Evolutionary conservation across 1,140 invertebrate genomes (phyloP).

Genomic region (Drosophila yakuba): DNA sequence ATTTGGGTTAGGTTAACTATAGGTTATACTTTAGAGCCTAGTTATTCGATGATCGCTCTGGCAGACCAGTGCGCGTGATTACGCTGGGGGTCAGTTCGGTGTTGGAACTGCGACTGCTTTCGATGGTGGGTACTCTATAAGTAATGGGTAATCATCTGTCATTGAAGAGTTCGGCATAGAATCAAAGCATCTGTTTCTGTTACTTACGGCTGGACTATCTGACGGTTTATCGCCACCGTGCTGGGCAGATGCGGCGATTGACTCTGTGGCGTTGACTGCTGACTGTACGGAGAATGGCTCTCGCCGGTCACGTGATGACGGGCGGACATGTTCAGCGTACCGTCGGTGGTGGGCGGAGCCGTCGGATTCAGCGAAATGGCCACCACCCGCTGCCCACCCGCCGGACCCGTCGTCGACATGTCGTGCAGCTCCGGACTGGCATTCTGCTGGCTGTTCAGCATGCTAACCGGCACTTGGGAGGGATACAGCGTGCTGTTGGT

Average conservation of each 20-base stretch:
- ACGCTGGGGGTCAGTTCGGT: conserved; percentile 79
- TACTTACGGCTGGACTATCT: conserved; percentile 84
- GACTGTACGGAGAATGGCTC: conserved; percentile 76
- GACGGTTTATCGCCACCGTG: conserved; percentile 78
- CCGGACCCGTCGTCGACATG: conserved; percentile 67
- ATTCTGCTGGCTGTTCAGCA: conserved; percentile 52
- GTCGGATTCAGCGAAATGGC: conserved; percentile 50
- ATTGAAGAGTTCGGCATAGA: background rate
- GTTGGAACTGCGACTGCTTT: conserved; percentile 64
- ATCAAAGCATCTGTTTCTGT: background rate
- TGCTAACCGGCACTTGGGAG: conserved; percentile 66
- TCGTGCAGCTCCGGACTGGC: conserved; percentile 74
- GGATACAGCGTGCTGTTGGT: conserved; percentile 62
- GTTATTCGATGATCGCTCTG: conserved; percentile 83
- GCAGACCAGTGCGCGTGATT: conserved; percentile 81
- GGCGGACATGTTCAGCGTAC: conserved; percentile 69
- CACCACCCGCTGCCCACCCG: conserved; percentile 45
- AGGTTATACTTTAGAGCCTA: conserved; percentile 47
- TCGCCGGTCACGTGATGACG: conserved; percentile 76
- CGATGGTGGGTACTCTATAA: conserved; percentile 75
- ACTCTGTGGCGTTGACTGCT: conserved; percentile 76
- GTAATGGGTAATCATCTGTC: background rate
- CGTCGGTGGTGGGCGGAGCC: conserved; percentile 56
- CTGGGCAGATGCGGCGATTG: conserved; percentile 82
- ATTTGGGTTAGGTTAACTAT: conserved; percentile 54